Base-by-base conservation (phyloP, 2,797 vertebrate genomes). In the Cuculus canorus region DNA sequence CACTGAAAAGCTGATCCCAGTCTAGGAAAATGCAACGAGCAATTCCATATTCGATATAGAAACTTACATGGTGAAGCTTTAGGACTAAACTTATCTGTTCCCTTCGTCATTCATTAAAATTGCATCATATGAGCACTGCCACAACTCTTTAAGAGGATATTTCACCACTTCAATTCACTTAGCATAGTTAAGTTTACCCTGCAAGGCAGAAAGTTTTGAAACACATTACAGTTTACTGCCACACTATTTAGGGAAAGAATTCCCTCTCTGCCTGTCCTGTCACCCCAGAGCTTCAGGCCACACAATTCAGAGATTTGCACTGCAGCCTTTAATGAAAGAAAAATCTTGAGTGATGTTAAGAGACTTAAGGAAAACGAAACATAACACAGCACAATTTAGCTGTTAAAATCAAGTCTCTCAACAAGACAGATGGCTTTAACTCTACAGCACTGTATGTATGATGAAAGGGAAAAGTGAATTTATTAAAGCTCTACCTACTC, bases 21-120 rank as follows among this genome's bases (percentile, higher is more conserved):
- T 21, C 18, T 43, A 47, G 1, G 16, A 33, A 35, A 69, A 23
- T 37, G 18, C 48, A 82, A 1, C 1, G 14, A 90, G 47, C 18
- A 73, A 41, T 33, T 52, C 65, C 37, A 13, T 13, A n/a, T 0
- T 52, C 69, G 22, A 73, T 13, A 32, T 13, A 70, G 32, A 50
- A 63, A 5, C 7, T 8, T 1, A 4, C 7, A 32, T 11, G 2
- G 45, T 0, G 1, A 53, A 66, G 4, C 4, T 77, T 18, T 5
- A 37, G 30, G 52, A 48, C 18, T 50, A 10, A 53, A 69, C 2
- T 0, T 10, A 52, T 5, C 48, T 32, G 10, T 35, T 66, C 18
- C 21, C 13, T 35, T 56, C 24, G 21, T 73, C 7, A 21, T 13
- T 39, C 57, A 61, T 75, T 68, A 28, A 43, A 82, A 70, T 11